Conservation (phyloP, 1,140 invertebrate species). For the Copidosoma floridanum region DNA sequence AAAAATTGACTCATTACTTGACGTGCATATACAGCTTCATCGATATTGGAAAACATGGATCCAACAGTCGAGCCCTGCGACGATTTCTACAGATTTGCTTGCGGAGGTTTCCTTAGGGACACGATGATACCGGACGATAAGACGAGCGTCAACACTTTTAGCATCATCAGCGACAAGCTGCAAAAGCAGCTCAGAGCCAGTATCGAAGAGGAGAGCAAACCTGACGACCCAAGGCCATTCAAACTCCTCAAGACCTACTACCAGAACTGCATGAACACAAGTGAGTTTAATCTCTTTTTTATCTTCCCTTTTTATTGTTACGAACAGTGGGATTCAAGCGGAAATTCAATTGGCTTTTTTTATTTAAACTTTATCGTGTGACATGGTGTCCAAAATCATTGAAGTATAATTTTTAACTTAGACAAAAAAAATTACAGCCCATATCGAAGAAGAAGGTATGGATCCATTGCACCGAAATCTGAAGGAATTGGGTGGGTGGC, state of each 20-base stretch:
- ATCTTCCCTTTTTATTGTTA: no score
- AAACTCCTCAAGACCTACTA: constrained; percentile 75
- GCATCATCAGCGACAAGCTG: constrained; percentile 74
- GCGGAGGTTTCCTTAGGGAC: constrained; percentile 68
- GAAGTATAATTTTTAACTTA: no score
- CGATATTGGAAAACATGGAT: constrained; percentile 72
- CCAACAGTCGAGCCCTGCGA: constrained; percentile 78
- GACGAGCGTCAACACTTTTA: constrained; percentile 74
- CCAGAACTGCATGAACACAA: constrained; percentile 82
- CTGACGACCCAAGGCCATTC: constrained; percentile 71
- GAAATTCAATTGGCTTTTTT: no score
- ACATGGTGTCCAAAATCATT: no score
- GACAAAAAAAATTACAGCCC: no score
- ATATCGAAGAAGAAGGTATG: constrained; percentile 72
- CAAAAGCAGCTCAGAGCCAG: constrained; percentile 75
- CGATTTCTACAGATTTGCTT: constrained; percentile 85
- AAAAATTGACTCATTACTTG: no score
- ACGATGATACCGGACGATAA: constrained; percentile 67
- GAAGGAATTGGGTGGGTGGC: constrained; percentile 81
- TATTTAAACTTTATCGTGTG: no score
- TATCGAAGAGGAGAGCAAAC: constrained; percentile 67
- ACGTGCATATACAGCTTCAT: constrained; percentile 67
- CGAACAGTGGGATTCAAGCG: no score
- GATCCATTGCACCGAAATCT: constrained; percentile 70
- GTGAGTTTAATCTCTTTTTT: constrained; percentile 60